Evolutionary conservation across 2,888 invertebrate genomes (phyloP), one percentile per base, ranked within the genome.

Genomic region (Atherix ibis): DNA sequence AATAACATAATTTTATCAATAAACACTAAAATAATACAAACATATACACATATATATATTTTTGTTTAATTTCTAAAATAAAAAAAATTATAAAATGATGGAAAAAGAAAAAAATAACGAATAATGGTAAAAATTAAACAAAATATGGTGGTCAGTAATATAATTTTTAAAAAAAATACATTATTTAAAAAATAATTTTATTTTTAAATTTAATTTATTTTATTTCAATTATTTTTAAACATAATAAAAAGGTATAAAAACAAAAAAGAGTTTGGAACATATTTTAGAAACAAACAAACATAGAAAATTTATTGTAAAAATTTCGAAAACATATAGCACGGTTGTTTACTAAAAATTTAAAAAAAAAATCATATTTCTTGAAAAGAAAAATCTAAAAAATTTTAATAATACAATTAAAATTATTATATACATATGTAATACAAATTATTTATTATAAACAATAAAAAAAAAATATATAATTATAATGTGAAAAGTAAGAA

Each of bases 251-350:
- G 3, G 19, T 31, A n/a, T 31, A 8, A 14, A 9, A 13, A 13
- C 5, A 19, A 19, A 19, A 32, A 13, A 25, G 16, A 26, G 6
- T 10, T 26, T 22, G 6, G 22, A 22, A 26, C 5, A 26, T 26
- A 10, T 26, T 26, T 9, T 12, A 26, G 10, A 22, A 22, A 6
- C 10, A 22, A 22, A 22, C 6, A 22, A 22, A 22, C 22, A 22
- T 10, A 22, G n/a, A n/a, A n/a, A n/a, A n/a, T n/a, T n/a, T n/a
- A n/a, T n/a, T 22, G 22, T 22, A 30, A 10, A 30, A 36, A 36
- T 31, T 27, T 36, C 31, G 32, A 31, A 36, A 26, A 27, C 26
- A 31, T 19, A 18, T 30, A 31, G 36, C 36, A 36, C 36, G 36
- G 36, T 36, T 31, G 36, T 36, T 36, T 36, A 36, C 36, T 36